Evolutionary conservation across 2,888 invertebrate species (phyloP).

Genomic region (Pseudanteris insignis): DNA sequence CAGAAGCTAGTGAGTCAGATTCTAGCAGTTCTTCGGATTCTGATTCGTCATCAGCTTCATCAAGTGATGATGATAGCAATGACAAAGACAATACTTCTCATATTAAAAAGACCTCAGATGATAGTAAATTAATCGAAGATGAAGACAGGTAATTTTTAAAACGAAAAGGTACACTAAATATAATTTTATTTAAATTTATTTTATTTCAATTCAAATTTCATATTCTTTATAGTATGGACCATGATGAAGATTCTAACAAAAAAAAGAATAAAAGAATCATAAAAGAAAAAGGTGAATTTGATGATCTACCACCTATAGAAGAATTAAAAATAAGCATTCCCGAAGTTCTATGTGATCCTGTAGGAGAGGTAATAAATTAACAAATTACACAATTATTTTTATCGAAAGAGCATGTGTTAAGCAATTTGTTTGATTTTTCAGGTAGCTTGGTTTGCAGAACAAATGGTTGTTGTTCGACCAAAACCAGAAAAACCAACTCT

Average conservation of each 20-base stretch:
- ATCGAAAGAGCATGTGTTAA: background rate
- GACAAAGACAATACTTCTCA: conserved; percentile 4
- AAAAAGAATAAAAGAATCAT: background rate
- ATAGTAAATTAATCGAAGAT: background rate
- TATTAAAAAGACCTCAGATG: background rate
- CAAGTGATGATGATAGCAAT: conserved; percentile 34
- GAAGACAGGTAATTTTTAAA: background rate
- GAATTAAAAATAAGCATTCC: conserved; percentile 82
- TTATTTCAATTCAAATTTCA: no score
- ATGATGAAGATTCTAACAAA: background rate
- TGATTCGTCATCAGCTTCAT: conserved; percentile 27
- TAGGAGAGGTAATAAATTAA: conserved; percentile 75
- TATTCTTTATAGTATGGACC: no score
- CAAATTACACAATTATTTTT: background rate
- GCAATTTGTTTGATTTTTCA: conserved; percentile 59
- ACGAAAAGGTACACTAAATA: background rate
- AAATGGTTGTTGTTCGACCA: conserved; percentile 77
- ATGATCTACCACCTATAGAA: conserved; percentile 83
- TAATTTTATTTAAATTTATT: background rate
- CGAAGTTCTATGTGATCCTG: conserved; percentile 76
- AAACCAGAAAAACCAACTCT: conserved; percentile 79
- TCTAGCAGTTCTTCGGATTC: conserved; percentile 47
- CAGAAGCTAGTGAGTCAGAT: conserved; percentile 49
- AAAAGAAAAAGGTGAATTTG: conserved; percentile 69
- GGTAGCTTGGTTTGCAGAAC: conserved; percentile 63